Base-by-base conservation (phyloP, 2,888 invertebrate species). In the Gerris lacustris region DNA sequence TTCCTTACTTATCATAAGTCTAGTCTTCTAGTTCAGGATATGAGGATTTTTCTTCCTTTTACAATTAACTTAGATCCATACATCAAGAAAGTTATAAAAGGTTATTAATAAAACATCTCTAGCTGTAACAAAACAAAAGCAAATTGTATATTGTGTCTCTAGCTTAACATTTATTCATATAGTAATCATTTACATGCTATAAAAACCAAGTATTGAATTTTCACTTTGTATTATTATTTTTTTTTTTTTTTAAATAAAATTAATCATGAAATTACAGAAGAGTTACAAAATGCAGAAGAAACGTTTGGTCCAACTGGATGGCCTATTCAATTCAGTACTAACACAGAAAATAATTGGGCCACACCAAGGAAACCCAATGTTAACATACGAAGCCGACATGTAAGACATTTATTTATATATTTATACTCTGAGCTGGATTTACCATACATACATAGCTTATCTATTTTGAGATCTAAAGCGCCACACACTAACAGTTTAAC, bases 11-110 rank as follows among this genome's bases (percentile, higher is more conserved):
- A 92, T 80, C 95, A 96, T 80, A 88, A 92, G 75, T 86, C 89
- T 11, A 92, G 91, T 77, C 84, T 94, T 73, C 85, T 92, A 66
- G 89, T 94, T 7, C 90, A 91, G 64, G 94, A 95, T 79, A 85
- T 99, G 78, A 92, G 95, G 79, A 91, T 96, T 78, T 98, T 99
- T 82, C 84, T 98, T 73, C 97, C 98, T 0, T 99, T 98, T 80
- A 97, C 98, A 17, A 97, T 97, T 77, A 99, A 98, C 81, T 84
- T 99, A 70, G 99, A 99, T 83, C 99, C 99, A 0, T 98, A 96
- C 80, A 87, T 99, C 73, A 90, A 96, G 79, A 98, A 98, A 83
- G 91, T 95, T 71, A 94, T 98, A 72, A 93, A 96, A 86, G 97
- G 94, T 92, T 80, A 78, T 75, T 62, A 15, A 62, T 62, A 2